Conservation (phyloP, 2,113 vertebrate genomes). For the Syngnathus floridae region DNA sequence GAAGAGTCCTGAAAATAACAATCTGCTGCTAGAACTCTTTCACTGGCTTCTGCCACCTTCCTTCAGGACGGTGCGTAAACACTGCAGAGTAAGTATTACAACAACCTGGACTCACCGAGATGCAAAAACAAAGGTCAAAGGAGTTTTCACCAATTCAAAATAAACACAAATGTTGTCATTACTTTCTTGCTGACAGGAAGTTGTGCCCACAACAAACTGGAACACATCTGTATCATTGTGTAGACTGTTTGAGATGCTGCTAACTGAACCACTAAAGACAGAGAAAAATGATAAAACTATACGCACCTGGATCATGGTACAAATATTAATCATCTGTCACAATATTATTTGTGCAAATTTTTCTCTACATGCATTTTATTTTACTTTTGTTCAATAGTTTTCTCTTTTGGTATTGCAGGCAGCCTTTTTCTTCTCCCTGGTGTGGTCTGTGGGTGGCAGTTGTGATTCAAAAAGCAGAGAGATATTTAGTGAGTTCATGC, state of each 20-base stretch:
- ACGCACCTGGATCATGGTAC: constrained; percentile 87
- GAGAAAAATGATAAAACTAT: constrained; percentile 75
- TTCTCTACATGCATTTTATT: neutral
- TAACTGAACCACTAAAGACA: constrained; percentile 67
- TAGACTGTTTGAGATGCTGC: constrained; percentile 83
- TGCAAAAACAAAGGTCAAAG: neutral
- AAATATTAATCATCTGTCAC: neutral
- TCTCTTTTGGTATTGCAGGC: constrained; percentile 65
- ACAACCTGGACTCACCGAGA: neutral
- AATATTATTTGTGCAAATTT: neutral
- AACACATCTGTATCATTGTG: constrained; percentile 82
- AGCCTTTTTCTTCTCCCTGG: constrained; percentile 82
- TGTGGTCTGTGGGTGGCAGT: constrained; percentile 90
- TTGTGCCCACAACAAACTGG: constrained; percentile 80
- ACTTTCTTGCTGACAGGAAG: constrained; percentile 67
- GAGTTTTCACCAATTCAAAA: neutral
- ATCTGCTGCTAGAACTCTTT: constrained; percentile 79
- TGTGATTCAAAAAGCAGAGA: constrained; percentile 80
- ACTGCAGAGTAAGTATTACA: constrained; percentile 78
- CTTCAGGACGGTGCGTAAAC: constrained; percentile 73
- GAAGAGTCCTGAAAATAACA: constrained; percentile 57
- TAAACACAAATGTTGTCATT: neutral
- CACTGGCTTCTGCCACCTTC: constrained; percentile 81
- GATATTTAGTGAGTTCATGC: constrained; percentile 80
- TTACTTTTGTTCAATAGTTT: neutral